A percentile compares a stretch with the other conserved stretches of the same genome.
These are phyloP conservation scores for Hirtodrosophila alboralis DNA, from an alignment of 2,888 invertebrate genomes.

Conservation along the genomic window DNA sequence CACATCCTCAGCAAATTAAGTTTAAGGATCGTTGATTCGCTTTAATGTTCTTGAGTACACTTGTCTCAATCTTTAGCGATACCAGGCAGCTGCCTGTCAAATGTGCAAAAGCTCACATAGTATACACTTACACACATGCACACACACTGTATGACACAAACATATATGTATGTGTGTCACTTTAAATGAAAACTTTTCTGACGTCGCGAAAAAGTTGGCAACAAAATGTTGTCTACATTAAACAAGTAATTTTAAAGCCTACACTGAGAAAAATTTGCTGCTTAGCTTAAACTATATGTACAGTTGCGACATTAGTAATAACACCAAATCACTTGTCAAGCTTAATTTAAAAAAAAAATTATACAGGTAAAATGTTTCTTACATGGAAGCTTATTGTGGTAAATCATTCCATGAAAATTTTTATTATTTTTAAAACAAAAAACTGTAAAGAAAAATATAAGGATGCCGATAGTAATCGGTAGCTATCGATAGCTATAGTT, in stretches of 20 bases:
- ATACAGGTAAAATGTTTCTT: too few species aligned
- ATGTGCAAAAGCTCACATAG: neutral
- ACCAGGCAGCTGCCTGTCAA: constrained; percentile 44
- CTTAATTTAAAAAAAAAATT: too few species aligned
- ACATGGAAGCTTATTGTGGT: too few species aligned
- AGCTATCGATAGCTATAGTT: too few species aligned
- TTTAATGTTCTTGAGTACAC: constrained; percentile 27
- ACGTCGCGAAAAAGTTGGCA: constrained; percentile 21
- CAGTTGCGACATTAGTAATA: too few species aligned
- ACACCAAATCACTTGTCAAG: too few species aligned
- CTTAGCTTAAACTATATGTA: too few species aligned
- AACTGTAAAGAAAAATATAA: too few species aligned
- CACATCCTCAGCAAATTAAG: constrained; percentile 8
- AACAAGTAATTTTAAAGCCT: neutral
- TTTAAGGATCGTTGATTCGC: constrained; percentile 14
- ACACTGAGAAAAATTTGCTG: constrained; percentile 25
- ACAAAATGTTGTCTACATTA: constrained; percentile 29
- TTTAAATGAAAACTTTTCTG: constrained; percentile 37
- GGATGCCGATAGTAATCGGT: too few species aligned
- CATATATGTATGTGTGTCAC: constrained; percentile 29
- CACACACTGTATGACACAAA: constrained; percentile 2
- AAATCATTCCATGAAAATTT: too few species aligned
- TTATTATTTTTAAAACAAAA: too few species aligned
- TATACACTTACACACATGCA: constrained; percentile 12
- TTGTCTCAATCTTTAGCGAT: constrained; percentile 23